Evolutionary conservation across 2,113 vertebrate genomes (phyloP), one percentile per base, ranked within the genome.

Genomic region (Hoplias malabaricus): DNA sequence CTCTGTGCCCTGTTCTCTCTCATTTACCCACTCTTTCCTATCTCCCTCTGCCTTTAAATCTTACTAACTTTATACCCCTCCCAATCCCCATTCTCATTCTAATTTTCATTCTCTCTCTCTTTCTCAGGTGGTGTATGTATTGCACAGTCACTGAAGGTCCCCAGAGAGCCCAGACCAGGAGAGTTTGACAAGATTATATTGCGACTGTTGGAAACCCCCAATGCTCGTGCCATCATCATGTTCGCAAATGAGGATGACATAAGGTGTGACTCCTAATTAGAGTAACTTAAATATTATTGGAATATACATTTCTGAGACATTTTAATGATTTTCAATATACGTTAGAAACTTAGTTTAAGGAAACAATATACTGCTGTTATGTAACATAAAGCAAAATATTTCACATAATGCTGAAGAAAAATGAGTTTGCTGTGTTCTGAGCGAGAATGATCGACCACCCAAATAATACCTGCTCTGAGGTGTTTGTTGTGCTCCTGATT

Each of bases 201-300:
- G 9, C 95, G 96, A 53, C 90, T 99, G 73, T 73, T 97, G 87
- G 97, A 99, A 92, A 98, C 96, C 43, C 94, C 96, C 77, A 96
- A 94, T 75, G 97, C 97, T 82, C 94, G 97, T 8, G 96, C 95
- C 1, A 92, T 99, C 81, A 95, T 98, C 85, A 96, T 96, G 93
- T 99, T 99, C 82, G 94, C 97, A 0, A 98, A 96, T 16, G 97
- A 99, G 88, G 97, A 99, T 80, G 97, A 99, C 81, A 98, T 99
- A 87, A 93, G 95, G 97, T 99, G 62, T n/a, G 29, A 46, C 25
- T 38, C 42, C 54, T 14, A 54, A 34, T 65, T 80, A 33, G 5
- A 5, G 10, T n/a, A n/a, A n/a, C n/a, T n/a, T n/a, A n/a, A n/a
- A n/a, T n/a, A n/a, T n/a, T n/a, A n/a, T n/a, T n/a, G n/a, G n/a